These are phyloP conservation scores for Maccullochella peelii DNA, from an alignment of 2,113 vertebrate genomes.

Conservation along the genomic window DNA sequence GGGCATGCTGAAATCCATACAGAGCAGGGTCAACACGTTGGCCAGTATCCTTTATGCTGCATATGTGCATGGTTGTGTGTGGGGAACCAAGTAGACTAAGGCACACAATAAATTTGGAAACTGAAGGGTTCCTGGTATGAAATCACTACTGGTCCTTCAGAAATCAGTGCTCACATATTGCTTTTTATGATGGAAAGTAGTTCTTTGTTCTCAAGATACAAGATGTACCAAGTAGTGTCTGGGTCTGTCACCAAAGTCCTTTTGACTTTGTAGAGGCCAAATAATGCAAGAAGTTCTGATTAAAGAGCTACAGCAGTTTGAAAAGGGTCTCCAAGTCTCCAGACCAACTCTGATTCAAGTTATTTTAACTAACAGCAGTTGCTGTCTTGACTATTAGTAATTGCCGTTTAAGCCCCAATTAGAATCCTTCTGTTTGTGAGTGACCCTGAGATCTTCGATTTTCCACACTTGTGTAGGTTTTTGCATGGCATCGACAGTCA, in stretches of 20 bases:
- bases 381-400: background rate
- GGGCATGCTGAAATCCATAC: constrained; percentile 96
- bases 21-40: constrained; percentile 97
- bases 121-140: background rate
- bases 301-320: background rate
- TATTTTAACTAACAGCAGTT: background rate
- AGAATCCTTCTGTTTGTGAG: background rate
- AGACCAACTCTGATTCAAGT: background rate
- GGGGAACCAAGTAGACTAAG: background rate
- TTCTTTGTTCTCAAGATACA: constrained; percentile 11
- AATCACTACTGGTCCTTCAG: background rate
- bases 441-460: background rate
- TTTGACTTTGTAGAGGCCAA: background rate
- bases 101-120: background rate
- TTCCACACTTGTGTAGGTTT: background rate
- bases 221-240: background rate
- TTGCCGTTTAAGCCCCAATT: background rate
- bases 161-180: constrained; percentile 10
- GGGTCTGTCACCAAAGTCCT: background rate
- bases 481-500: background rate
- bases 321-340: background rate
- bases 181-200: background rate
- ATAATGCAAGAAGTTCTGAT: background rate
- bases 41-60: constrained; percentile 94
- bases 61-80: background rate